A percentile compares a stretch with the other conserved stretches of the same genome.
These are phyloP conservation scores for Podargus strigoides DNA, from an alignment of 2,797 vertebrate species.

Conservation along the genomic window DNA sequence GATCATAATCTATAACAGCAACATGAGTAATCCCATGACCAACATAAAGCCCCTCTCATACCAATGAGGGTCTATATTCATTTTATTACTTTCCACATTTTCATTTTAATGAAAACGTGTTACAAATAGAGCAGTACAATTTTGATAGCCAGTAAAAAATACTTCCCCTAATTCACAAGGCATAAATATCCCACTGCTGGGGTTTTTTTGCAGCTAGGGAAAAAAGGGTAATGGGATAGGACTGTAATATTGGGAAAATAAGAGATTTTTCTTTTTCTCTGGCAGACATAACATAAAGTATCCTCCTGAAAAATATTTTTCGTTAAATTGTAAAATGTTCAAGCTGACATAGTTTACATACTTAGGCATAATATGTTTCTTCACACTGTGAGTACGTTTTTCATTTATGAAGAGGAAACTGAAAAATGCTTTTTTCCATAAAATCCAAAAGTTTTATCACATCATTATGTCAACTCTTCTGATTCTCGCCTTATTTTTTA, in stretches of 20 bases:
- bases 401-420: slow-evolving; percentile 23
- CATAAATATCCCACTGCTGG: not conserved
- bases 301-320: not conserved
- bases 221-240: not conserved
- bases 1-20: not conserved
- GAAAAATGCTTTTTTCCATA: slow-evolving; percentile 4
- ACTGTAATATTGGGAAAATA: not conserved
- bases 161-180: not conserved
- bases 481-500: slow-evolving; percentile 12
- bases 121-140: not conserved
- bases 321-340: not conserved
- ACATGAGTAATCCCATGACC: not conserved
- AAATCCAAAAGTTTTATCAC: slow-evolving; percentile 16
- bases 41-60: not conserved
- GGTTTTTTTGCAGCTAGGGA: not conserved
- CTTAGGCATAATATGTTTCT: not conserved
- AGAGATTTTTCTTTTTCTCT: not conserved
- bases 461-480: slow-evolving; percentile 22
- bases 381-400: not conserved
- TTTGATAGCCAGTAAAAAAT: not conserved
- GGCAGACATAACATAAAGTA: not conserved
- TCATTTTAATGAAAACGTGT: not conserved
- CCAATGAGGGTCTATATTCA: not conserved
- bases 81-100: not conserved
- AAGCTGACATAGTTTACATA: slow-evolving; percentile 23